Evolutionary conservation across 2,888 invertebrate species (phyloP), one percentile per base, ranked within the genome.

Genomic region (Lottia scabra): DNA sequence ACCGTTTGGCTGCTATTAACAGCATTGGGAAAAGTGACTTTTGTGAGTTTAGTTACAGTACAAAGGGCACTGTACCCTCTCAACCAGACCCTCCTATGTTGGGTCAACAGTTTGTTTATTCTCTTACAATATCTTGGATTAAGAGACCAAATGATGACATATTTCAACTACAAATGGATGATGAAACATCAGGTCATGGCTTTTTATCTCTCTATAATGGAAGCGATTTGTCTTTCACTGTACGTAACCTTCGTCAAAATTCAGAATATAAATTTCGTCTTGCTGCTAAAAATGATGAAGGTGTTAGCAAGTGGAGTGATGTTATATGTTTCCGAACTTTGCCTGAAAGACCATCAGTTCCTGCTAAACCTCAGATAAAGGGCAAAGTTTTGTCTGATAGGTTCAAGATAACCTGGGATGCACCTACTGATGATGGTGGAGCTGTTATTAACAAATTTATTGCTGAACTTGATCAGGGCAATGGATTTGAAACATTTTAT

Each of bases 1-100:
- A 96, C 91, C 93, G 96, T 68, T 90, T 96, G 83, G 94, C 95
- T 63, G 96, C 95, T 80, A 92, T 94, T 74, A 96, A 96, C 89
- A 94, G 94, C 83, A 92, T 93, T 82, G 96, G 96, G 16, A 93
- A 93, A 87, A 90, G 90, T 83, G 82, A 82, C 63, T 90, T 81
- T 80, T 89, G 90, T 80, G 88, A 90, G 26, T 85, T 87, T 12
- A 81, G 81, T 66, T 87, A 85, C 75, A 93, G 92, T 90, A 96
- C 96, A 16, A 92, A 93, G 63, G 96, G 95, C 76, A 93, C 93
- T 84, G 94, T 95, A 65, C 96, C 96, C 0, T 90, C 93, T 66
- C 94, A 93, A 83, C 96, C 96, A 26, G 91, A 92, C 73, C 93
- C 95, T n/a, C 96, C 96, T 13, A 90, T 92, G 69, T 91, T 96